Evolutionary conservation across 2,113 vertebrate genomes (phyloP).

Genomic region (Merops nubicus): DNA sequence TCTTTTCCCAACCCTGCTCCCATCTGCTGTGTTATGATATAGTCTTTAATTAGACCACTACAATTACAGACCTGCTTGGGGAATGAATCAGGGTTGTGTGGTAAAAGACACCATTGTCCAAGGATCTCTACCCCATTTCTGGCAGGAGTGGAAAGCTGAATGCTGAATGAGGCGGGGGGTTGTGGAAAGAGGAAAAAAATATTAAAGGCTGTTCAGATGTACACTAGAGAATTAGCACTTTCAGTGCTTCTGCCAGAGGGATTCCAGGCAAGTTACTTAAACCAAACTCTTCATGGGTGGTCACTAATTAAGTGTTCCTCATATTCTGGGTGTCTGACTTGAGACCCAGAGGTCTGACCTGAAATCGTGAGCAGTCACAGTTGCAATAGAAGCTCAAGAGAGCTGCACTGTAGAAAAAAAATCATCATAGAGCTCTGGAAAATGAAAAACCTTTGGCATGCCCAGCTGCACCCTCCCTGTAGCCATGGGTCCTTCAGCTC

Average conservation of each 20-base stretch:
- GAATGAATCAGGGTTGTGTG: constrained; percentile 38
- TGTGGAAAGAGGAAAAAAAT: neutral
- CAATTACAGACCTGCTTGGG: constrained; percentile 53
- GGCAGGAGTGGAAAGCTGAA: constrained; percentile 11
- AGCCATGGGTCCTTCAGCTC: neutral
- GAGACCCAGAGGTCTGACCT: neutral
- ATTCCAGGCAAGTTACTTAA: neutral
- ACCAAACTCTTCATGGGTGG: neutral
- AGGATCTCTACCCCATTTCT: constrained; percentile 1
- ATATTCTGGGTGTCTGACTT: neutral
- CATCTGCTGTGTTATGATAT: neutral
- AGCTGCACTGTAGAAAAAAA: neutral
- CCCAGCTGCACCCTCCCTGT: neutral
- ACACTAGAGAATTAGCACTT: neutral
- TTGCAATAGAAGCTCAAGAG: neutral
- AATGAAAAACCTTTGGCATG: neutral
- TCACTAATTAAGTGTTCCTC: neutral
- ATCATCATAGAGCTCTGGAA: fast-evolving
- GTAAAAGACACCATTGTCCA: constrained; percentile 45
- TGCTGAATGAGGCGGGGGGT: neutral
- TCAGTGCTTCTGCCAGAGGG: neutral
- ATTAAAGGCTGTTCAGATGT: neutral
- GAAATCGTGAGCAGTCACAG: neutral
- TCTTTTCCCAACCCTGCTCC: neutral
- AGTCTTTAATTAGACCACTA: constrained; percentile 61